phyloP scores from a whole-genome alignment of 2,888 invertebrate species.

The Phaonia tiefii region DNA sequence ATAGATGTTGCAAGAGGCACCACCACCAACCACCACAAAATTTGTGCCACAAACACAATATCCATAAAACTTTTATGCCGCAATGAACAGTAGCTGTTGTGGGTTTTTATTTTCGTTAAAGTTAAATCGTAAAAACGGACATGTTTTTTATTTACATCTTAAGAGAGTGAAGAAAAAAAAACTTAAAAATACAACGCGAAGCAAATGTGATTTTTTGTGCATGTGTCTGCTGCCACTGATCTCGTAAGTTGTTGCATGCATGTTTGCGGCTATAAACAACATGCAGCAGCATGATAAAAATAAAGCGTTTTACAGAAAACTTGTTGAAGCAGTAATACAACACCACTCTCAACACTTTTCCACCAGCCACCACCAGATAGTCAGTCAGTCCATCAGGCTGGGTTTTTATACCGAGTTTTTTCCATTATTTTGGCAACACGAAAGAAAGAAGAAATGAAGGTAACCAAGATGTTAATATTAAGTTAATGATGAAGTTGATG shows the following conservation, averaged over 20 bases:
- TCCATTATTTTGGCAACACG: background rate
- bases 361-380: background rate
- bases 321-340: slow-evolving; percentile 60
- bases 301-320: slow-evolving; percentile 45
- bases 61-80: background rate
- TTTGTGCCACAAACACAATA: background rate
- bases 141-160: slow-evolving; percentile 9
- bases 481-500: slow-evolving; percentile 42
- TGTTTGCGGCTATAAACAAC: slow-evolving; percentile 25
- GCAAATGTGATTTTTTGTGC: slow-evolving; percentile 22
- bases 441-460: slow-evolving; percentile 23
- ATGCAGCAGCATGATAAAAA: slow-evolving; percentile 18
- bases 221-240: background rate
- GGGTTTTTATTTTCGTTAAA: slow-evolving; percentile 18
- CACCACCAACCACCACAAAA: background rate
- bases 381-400: slow-evolving; percentile 9
- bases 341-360: slow-evolving; percentile 53
- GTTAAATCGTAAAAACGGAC: slow-evolving; percentile 6
- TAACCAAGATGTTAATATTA: slow-evolving; percentile 54
- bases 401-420: no score
- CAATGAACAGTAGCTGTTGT: slow-evolving; percentile 16
- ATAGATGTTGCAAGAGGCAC: background rate
- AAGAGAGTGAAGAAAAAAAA: background rate
- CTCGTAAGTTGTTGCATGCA: slow-evolving; percentile 24
- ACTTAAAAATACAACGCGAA: background rate